A percentile compares a stretch with the other conserved stretches of the same genome.
Conservation (phyloP, 2,113 vertebrate genomes). For the Pelusios castaneus region DNA sequence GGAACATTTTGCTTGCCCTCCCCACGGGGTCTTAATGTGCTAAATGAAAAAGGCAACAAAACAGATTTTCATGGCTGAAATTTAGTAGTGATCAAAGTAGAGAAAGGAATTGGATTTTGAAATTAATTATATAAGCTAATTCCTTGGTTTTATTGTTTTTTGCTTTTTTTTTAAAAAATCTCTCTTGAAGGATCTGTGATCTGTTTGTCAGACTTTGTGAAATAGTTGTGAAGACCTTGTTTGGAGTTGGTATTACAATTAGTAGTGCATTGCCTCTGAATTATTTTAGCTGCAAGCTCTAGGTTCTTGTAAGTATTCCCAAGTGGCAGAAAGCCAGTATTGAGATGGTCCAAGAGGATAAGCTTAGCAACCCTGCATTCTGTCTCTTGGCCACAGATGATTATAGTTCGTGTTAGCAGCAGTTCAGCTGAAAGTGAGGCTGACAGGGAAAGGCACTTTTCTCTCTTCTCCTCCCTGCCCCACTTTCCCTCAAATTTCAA, state of each 20-base stretch:
- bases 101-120: not conserved
- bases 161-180: not conserved
- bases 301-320: conserved; percentile 51
- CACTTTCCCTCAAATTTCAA: conserved; percentile 1
- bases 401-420: conserved; percentile 35
- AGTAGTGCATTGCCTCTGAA: not conserved
- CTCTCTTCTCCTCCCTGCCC: not conserved
- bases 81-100: not conserved
- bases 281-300: conserved; percentile 50
- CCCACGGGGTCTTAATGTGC: not conserved
- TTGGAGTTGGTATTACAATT: not conserved
- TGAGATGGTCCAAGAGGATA: conserved; percentile 50
- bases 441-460: conserved; percentile 15
- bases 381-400: conserved; percentile 58
- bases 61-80: not conserved
- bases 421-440: conserved; percentile 33
- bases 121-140: not conserved
- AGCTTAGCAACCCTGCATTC: conserved; percentile 73
- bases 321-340: conserved; percentile 57
- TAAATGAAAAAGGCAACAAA: not conserved
- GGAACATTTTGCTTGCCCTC: not conserved
- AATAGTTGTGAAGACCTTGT: not conserved
- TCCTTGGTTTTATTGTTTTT: not conserved
- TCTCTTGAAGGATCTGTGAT: not conserved
- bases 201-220: conserved; percentile 5